Conservation (phyloP, 2,888 invertebrate genomes). For the Fragum sueziense region DNA sequence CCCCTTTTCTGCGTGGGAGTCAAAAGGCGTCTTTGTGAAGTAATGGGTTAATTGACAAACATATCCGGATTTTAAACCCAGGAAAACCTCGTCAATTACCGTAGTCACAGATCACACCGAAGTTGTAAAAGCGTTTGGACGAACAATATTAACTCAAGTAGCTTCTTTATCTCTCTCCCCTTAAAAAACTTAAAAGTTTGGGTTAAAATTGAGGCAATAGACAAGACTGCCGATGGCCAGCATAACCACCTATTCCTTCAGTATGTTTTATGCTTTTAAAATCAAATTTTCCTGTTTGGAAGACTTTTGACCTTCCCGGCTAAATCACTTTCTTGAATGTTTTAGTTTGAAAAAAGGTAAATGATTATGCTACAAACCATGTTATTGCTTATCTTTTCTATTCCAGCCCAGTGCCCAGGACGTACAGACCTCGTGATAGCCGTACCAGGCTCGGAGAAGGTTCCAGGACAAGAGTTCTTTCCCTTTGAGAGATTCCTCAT, state of each 20-base stretch:
- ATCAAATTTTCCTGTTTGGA: no score
- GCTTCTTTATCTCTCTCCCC: no score
- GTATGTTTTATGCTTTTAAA: no score
- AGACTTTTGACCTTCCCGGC: no score
- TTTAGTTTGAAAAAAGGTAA: neutral
- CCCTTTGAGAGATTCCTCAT: slow-evolving; percentile 67
- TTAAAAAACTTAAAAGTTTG: no score
- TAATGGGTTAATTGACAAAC: neutral
- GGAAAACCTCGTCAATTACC: no score
- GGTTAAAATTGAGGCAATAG: no score
- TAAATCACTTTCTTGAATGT: neutral
- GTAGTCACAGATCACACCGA: no score
- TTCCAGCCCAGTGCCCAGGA: slow-evolving; percentile 61
- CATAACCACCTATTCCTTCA: no score
- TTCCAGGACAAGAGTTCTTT: slow-evolving; percentile 67
- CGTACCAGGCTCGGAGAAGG: slow-evolving; percentile 58
- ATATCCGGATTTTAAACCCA: neutral
- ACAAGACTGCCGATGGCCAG: no score
- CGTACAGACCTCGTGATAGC: slow-evolving; percentile 64
- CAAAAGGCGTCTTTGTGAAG: neutral
- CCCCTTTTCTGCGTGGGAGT: neutral
- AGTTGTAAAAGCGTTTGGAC: no score
- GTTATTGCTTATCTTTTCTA: neutral
- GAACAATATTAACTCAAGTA: no score
- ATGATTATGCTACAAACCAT: neutral